Conservation (phyloP, 2,113 vertebrate species). For the Pomatostomus ruficeps region DNA sequence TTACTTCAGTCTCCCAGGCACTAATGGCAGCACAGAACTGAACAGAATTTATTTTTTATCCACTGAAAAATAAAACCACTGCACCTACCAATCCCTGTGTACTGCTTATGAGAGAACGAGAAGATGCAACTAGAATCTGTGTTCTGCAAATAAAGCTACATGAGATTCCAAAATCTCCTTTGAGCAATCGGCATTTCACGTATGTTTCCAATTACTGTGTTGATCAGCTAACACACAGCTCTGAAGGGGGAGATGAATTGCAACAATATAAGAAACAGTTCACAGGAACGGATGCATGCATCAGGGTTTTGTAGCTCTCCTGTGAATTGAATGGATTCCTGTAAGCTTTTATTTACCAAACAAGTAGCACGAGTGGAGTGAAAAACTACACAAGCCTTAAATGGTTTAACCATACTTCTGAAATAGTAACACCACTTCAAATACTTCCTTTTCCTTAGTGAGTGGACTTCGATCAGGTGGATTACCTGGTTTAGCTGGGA, state of each 20-base stretch:
- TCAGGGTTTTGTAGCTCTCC: background rate
- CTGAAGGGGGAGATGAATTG: background rate
- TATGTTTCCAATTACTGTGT: background rate
- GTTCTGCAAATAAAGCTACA: background rate
- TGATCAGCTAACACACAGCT: background rate
- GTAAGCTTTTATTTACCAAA: conserved; percentile 10
- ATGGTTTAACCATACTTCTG: background rate
- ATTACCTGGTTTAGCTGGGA: background rate
- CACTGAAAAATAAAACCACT: background rate
- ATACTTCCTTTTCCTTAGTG: background rate
- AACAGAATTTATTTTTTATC: background rate
- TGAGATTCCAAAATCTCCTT: background rate
- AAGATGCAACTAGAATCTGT: background rate
- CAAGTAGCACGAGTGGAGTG: background rate
- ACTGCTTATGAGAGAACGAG: background rate
- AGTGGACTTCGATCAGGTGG: background rate
- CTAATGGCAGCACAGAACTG: background rate
- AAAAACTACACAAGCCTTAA: background rate
- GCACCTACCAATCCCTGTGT: background rate
- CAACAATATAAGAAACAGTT: background rate
- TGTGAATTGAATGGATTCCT: background rate
- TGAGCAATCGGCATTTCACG: background rate
- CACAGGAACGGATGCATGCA: background rate
- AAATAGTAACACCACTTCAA: background rate
- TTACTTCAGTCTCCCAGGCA: background rate